Conservation (phyloP, 2,888 invertebrate species). For the Cataglyphis cursor region DNA sequence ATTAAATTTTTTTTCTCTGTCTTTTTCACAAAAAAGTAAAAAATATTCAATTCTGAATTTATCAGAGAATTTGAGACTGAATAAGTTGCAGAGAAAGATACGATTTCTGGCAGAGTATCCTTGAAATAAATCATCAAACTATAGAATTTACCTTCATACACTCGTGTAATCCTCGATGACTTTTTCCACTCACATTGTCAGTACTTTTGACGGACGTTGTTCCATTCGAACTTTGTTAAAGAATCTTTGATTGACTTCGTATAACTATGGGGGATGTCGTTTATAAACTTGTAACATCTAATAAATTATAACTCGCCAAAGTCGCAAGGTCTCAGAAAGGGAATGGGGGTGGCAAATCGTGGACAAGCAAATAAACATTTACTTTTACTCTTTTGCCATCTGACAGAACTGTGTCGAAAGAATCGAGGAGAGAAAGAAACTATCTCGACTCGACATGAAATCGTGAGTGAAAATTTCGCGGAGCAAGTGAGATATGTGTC, state of each 20-base stretch:
- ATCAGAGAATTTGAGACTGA: not conserved
- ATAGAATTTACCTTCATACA: not conserved
- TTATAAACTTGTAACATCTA: not conserved
- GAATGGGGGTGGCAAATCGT: not conserved
- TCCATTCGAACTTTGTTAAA: constrained; percentile 11
- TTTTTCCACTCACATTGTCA: not conserved
- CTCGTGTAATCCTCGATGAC: constrained; percentile 13
- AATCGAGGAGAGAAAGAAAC: not conserved
- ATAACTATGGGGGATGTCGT: constrained; percentile 2
- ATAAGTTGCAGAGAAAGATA: not conserved
- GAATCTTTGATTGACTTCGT: not conserved
- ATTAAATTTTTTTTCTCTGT: not conserved
- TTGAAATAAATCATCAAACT: not conserved
- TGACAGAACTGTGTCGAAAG: not conserved
- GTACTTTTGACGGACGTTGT: constrained; percentile 17
- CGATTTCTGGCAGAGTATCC: not conserved
- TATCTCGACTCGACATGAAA: not conserved
- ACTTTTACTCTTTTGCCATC: not conserved
- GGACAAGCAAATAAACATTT: constrained; percentile 36
- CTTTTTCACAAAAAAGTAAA: not conserved
- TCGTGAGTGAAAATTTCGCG: constrained; percentile 15
- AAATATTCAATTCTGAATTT: not conserved
- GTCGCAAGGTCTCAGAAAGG: not conserved
- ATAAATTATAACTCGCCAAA: constrained; percentile 27
- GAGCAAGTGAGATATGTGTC: constrained; percentile 7